Base-by-base conservation (phyloP, 92 coral and sea anemone genomes). In the Epizoanthus rinbou region DNA sequence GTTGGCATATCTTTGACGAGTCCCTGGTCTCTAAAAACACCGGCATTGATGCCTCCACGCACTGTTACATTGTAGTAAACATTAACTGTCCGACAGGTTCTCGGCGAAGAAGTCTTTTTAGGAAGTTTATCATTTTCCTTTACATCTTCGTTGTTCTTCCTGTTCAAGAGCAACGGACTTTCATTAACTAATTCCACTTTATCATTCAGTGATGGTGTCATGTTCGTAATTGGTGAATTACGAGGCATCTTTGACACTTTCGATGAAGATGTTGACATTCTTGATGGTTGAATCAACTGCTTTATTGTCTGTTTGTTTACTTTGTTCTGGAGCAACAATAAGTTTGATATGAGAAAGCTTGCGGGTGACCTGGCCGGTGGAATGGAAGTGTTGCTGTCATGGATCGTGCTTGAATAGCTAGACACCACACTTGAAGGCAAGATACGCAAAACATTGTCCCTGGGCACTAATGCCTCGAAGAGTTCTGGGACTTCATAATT, bases 11-110 rank as follows among this genome's bases (percentile, higher is more conserved):
- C 93, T 88, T 88, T 83, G 62, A 90, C 99, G 80, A 58, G 57
- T 69, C 98, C 99, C 69, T 88, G 92, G 80, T 96, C 98, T 82
- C 89, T 93, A 81, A 90, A 89, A 69, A 85, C 63, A 23, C 97
- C 98, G 19, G 98, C 94, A 37, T 87, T 87, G 79, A 89, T 90
- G 35, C 99, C 99, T 17, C 89, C 98, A 74, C 89, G 88, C 85
- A 91, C 85, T 19, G 97, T 93, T 37, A 90, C 88, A 79, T 93
- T 93, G 64, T 87, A 81, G 39, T 86, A 88, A 80, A 93, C 86
- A 88, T 57, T 39, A 14, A 87, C 37, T 58, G 81, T 70, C 63
- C 83, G 69, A 74, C 97, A 93, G 73, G 43, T 37, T 85, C 74
- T 84, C 86, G 64, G 65, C 68, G 28, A 53, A 16, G 67, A 23